phyloP scores from a whole-genome alignment of 2,888 invertebrate species.

The Euspilapteryx auroguttella region DNA sequence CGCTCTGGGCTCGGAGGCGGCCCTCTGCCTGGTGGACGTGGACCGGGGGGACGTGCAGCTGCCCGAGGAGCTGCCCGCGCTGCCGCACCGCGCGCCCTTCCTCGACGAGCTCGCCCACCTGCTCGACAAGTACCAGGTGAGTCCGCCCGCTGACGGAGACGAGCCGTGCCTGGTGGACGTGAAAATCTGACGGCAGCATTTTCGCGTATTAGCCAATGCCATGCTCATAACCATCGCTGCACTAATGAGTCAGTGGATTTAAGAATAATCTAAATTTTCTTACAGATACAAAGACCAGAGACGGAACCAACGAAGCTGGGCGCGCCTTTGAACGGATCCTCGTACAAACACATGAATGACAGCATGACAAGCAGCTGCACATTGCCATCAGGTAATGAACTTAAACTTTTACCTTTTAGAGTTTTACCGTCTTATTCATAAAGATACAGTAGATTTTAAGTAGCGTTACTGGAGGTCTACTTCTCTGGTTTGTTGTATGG shows the following conservation, averaged over 20 bases:
- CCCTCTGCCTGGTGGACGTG: slow-evolving; percentile 93
- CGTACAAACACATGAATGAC: slow-evolving; percentile 56
- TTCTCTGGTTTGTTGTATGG: no score
- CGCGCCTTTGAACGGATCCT: slow-evolving; percentile 41
- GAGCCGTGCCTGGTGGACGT: no score
- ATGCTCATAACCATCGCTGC: background rate
- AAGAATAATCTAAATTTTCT: no score
- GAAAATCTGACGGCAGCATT: background rate
- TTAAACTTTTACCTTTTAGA: no score
- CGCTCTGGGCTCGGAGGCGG: slow-evolving; percentile 78
- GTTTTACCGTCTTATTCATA: no score
- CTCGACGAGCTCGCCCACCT: slow-evolving; percentile 79
- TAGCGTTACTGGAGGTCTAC: no score
- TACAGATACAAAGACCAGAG: slow-evolving; percentile 47
- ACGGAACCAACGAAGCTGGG: slow-evolving; percentile 51
- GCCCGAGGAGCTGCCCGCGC: slow-evolving; percentile 92
- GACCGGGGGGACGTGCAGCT: slow-evolving; percentile 90
- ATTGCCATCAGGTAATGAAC: slow-evolving; percentile 59
- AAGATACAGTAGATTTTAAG: no score
- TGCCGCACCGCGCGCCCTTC: slow-evolving; percentile 89
- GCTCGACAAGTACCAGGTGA: slow-evolving; percentile 71
- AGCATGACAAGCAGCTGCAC: slow-evolving; percentile 82
- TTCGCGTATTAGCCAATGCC: background rate
- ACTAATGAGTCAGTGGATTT: no score
- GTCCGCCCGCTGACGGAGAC: no score